phyloP scores from a whole-genome alignment of 2,113 vertebrate species.

The Anolis sagrei region DNA sequence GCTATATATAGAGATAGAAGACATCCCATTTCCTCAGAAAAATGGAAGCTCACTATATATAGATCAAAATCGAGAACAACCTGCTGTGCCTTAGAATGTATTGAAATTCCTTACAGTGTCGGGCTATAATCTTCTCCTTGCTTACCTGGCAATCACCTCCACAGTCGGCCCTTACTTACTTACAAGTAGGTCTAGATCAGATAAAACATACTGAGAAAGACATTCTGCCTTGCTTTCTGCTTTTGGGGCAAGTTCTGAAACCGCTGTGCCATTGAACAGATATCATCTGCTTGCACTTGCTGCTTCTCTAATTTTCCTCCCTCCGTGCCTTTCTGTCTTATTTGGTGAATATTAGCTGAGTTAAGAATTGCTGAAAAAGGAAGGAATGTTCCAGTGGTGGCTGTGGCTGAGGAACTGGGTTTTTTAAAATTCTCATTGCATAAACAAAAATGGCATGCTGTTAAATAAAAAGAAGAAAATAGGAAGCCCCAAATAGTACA shows the following conservation, averaged over 20 bases:
- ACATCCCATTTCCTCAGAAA: slow-evolving; percentile 57
- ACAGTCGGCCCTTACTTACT: background rate
- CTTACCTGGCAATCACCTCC: background rate
- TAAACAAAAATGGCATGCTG: slow-evolving; percentile 10
- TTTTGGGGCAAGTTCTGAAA: background rate
- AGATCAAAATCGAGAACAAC: slow-evolving; percentile 57
- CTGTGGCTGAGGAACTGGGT: background rate
- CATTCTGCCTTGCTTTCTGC: background rate
- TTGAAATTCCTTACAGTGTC: background rate
- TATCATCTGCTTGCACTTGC: background rate
- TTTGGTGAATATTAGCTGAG: background rate
- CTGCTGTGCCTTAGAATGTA: slow-evolving; percentile 23
- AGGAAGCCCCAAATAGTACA: background rate
- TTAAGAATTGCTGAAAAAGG: background rate
- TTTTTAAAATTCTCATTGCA: background rate
- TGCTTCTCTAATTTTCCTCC: background rate
- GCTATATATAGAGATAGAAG: accelerated
- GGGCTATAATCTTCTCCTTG: background rate
- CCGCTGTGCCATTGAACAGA: background rate
- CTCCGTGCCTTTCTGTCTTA: background rate
- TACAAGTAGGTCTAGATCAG: background rate
- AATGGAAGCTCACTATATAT: slow-evolving; percentile 37
- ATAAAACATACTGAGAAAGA: background rate
- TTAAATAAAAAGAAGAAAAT: background rate
- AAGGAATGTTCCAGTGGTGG: background rate